phyloP scores from a whole-genome alignment of 2,113 vertebrate genomes.

The Brachionichthys hirsutus region DNA sequence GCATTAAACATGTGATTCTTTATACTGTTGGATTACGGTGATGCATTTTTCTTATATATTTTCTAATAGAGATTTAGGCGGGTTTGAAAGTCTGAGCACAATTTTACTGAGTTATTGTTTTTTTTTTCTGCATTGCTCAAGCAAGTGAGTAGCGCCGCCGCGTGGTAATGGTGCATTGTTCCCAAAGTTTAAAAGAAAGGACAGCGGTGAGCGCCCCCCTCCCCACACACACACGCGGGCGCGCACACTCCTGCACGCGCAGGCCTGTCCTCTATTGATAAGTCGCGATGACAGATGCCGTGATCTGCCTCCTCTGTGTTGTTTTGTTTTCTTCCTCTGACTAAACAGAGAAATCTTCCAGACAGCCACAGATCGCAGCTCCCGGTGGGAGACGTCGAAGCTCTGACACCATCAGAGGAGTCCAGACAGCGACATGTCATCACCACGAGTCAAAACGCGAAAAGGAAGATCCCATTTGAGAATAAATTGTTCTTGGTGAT shows the following conservation, averaged over 20 bases:
- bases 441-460: neutral
- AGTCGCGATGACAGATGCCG: conserved; percentile 51
- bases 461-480: neutral
- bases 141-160: conserved; percentile 57
- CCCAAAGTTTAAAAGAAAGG: neutral
- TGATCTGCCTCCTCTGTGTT: conserved; percentile 34
- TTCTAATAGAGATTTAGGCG: no score
- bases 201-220: rapidly evolving
- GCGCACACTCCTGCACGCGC: conserved; percentile 17
- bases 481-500: neutral
- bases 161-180: conserved; percentile 34
- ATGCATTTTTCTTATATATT: no score
- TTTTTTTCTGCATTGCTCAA: neutral
- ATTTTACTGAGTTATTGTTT: no score
- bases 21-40: no score
- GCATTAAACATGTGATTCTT: no score
- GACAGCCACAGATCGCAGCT: conserved; percentile 5
- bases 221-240: neutral
- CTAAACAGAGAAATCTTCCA: conserved; percentile 37
- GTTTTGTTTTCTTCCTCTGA: conserved; percentile 53
- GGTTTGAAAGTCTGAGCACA: no score
- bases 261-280: conserved; percentile 8
- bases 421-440: neutral
- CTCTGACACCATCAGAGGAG: neutral
- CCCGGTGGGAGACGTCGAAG: neutral